Evolutionary conservation across 92 coral and sea anemone species (phyloP), one percentile per base, ranked within the genome.

Genomic region (Porites divaricata): DNA sequence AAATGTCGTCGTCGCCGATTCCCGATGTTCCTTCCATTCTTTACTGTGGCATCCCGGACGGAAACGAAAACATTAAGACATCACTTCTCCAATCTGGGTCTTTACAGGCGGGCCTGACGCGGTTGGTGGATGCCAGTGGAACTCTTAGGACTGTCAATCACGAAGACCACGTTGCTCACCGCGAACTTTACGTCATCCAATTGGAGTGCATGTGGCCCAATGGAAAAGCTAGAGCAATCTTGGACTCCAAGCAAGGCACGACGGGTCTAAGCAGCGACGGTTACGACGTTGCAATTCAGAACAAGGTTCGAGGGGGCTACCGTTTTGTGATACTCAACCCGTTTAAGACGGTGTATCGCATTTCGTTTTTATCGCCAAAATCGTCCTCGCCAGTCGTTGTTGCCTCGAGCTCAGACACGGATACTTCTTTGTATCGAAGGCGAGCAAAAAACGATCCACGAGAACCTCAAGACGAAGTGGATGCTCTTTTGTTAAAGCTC

Each of bases 381-480:
- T 48, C 54, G 7, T 1, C 15, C 35, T 20, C 57, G 62, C 77
- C 77, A 1, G 77, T 72, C 13, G 1, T 72, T 35, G 16, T 72
- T 12, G 77, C 26, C 14, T 49, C 77, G 26, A 72, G 13, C 1
- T 22, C 16, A 1, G 6, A 19, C 45, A 22, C 35, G 61, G 19
- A 19, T 51, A 28, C 35, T 28, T 28, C 35, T 28, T 28, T 28
- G 35, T 28, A 28, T 28, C 35, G 35, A 28, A 17, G 24, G 14
- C 21, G 59, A 16, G 11, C n/a, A 11, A 45, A 35, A 13, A 9
- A n/a, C 23, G 75, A 70, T 41, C 75, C 75, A 4, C 77, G 77
- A 11, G 25, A 51, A 20, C 77, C 77, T 9, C 77, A 72, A 51
- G 59, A 72, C 6, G 62, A 50, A 7, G 57, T 72, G 15, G 77